Evolutionary conservation across 1,140 invertebrate species (phyloP), one percentile per base, ranked within the genome.

Genomic region (Eriocheir sinensis): DNA sequence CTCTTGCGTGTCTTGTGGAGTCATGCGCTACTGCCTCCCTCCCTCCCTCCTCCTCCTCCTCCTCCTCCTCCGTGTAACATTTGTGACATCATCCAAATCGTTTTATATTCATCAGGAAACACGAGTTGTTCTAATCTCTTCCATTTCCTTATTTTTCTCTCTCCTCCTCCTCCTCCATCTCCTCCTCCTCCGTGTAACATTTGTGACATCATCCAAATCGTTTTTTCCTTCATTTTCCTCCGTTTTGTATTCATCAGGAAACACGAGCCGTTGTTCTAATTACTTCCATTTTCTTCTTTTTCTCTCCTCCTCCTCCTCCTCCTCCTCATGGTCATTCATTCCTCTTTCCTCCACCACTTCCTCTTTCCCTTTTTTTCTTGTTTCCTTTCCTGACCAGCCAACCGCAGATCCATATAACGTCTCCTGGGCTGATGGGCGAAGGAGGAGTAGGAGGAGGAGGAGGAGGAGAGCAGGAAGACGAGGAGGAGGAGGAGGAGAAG

Each of bases 181-280:
- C 36, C 44, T 15, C 27, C 36, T 27, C 38, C 91, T n/a, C 17
- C n/a, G n/a, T n/a, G n/a, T n/a, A n/a, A n/a, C n/a, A n/a, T n/a
- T n/a, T n/a, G n/a, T n/a, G n/a, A n/a, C n/a, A n/a, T n/a, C n/a
- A n/a, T n/a, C n/a, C n/a, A n/a, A n/a, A n/a, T n/a, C n/a, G n/a
- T n/a, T n/a, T 30, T n/a, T 8, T 32, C 53, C 21, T 15, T 60
- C 53, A 60, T 60, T 60, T 60, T 15, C 53, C 8, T 60, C 44
- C 53, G 17, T 3, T 60, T 60, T 60, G 17, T n/a, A n/a, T n/a
- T n/a, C n/a, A n/a, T 79, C 48, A 91, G 90, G 90, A 89, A 89
- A 89, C 40, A 36, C 38, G 86, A 89, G 38, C 17, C 17, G 3
- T 41, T 41, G 85, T n/a, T n/a, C n/a, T 3, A 6, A 60, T 60